Evolutionary conservation across 2,888 invertebrate species (phyloP).

Genomic region (Calliopum simillimum): DNA sequence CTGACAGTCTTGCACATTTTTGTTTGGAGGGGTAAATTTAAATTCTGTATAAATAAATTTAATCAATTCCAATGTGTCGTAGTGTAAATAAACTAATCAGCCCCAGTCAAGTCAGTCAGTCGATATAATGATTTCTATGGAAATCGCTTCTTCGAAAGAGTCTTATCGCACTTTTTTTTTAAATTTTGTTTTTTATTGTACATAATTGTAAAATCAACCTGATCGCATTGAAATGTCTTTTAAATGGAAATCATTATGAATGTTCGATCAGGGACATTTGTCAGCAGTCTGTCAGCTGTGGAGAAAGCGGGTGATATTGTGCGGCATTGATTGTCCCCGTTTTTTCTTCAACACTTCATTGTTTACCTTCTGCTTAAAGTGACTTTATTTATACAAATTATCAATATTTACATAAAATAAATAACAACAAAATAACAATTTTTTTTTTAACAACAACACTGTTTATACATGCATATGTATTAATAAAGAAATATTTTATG

Average conservation of each 20-base stretch:
- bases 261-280: constrained; percentile 12
- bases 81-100: constrained; percentile 34
- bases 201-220: constrained; percentile 20
- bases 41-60: constrained; percentile 20
- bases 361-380: constrained; percentile 50
- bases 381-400: constrained; percentile 50
- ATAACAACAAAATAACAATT: constrained; percentile 9
- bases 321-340: constrained; percentile 17
- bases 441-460: constrained; percentile 13
- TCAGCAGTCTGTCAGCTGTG: not conserved
- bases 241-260: constrained; percentile 37
- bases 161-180: constrained; percentile 3
- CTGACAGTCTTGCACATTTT: too few species aligned
- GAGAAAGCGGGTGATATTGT: not conserved
- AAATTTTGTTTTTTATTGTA: not conserved
- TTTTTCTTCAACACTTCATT: constrained; percentile 28
- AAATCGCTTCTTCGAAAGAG: not conserved
- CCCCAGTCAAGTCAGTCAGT: not conserved
- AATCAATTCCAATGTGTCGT: not conserved
- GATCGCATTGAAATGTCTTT: constrained; percentile 24
- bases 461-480: not conserved
- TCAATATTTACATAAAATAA: constrained; percentile 57
- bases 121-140: constrained; percentile 30
- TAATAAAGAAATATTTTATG: constrained; percentile 5
- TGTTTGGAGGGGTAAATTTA: not conserved